These are phyloP conservation scores for Leucoma salicis DNA, from an alignment of 2,888 invertebrate genomes.

Conservation along the genomic window DNA sequence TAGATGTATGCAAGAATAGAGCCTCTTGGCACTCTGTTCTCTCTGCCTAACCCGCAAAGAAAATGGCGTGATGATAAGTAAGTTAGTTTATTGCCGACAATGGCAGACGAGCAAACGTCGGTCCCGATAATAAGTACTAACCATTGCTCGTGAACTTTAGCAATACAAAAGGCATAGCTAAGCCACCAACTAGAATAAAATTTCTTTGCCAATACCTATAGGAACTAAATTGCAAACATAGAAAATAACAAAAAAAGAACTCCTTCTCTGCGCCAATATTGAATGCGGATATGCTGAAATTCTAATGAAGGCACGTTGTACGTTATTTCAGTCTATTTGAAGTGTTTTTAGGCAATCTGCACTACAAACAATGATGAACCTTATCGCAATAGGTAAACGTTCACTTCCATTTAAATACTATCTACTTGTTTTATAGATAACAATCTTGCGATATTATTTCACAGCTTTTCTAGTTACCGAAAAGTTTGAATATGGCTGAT, in stretches of 20 bases:
- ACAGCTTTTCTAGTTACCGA: constrained; percentile 35
- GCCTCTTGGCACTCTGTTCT: no score
- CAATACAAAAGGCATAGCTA: no score
- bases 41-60: no score
- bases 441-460: constrained; percentile 41
- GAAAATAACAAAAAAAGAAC: constrained; percentile 5
- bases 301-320: constrained; percentile 42
- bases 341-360: constrained; percentile 19
- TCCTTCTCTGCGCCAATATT: constrained; percentile 28
- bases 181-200: no score
- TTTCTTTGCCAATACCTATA: no score
- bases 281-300: constrained; percentile 35
- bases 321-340: constrained; percentile 33
- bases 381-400: constrained; percentile 6
- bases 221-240: not conserved
- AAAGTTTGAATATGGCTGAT: constrained; percentile 32
- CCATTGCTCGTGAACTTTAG: no score
- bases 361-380: constrained; percentile 12
- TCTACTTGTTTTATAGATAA: constrained; percentile 36
- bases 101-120: no score
- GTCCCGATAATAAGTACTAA: no score
- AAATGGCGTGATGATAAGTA: no score
- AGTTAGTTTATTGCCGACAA: no score
- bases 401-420: constrained; percentile 6
- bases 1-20: no score